phyloP scores from a whole-genome alignment of 2,888 invertebrate genomes.

The Physocephala rufipes region DNA sequence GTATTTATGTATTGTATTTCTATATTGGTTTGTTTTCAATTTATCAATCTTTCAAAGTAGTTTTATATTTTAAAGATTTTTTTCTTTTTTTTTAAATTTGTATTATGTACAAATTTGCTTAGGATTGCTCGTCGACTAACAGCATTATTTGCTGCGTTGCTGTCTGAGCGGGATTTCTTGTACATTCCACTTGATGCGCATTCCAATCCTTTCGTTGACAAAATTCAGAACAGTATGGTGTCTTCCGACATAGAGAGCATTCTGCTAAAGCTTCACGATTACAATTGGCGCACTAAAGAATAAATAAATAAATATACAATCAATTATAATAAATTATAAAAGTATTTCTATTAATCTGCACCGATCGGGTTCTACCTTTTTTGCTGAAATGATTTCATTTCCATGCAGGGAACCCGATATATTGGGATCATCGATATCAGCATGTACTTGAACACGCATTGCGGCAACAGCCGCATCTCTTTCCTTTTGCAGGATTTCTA shows the following conservation, averaged over 20 bases:
- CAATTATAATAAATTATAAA: not conserved
- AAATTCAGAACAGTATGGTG: constrained; percentile 89
- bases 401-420: constrained; percentile 66
- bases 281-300: constrained; percentile 84
- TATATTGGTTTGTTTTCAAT: constrained; percentile 46
- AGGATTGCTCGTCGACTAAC: constrained; percentile 78
- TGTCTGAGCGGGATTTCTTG: constrained; percentile 75
- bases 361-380: constrained; percentile 82
- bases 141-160: constrained; percentile 85
- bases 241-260: constrained; percentile 85
- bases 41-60: constrained; percentile 41
- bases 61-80: constrained; percentile 45
- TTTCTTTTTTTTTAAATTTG: constrained; percentile 52
- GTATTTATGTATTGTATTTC: constrained; percentile 54
- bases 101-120: constrained; percentile 62
- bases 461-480: constrained; percentile 74
- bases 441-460: constrained; percentile 75
- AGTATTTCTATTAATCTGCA: constrained; percentile 22
- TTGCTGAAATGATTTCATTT: constrained; percentile 73
- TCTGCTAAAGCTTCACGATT: constrained; percentile 88
- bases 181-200: constrained; percentile 85
- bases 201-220: constrained; percentile 92
- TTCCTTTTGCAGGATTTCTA: constrained; percentile 73
- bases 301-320: constrained; percentile 14
- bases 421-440: constrained; percentile 70